phyloP scores from a whole-genome alignment of 2,113 vertebrate genomes.

The Heliornis fulica region DNA sequence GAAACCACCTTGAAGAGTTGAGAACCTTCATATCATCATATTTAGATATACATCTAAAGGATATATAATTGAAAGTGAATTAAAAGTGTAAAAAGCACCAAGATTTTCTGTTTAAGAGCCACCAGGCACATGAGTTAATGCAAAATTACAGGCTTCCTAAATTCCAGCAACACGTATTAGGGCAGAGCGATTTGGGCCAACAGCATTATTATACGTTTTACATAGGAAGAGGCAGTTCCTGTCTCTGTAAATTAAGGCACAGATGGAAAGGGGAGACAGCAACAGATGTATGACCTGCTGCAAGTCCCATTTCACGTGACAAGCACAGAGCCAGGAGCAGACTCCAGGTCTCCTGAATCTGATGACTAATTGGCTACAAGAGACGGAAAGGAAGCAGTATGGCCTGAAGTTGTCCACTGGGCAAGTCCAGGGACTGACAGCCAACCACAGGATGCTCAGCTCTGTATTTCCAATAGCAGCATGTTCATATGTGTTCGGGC shows the following conservation, averaged over 20 bases:
- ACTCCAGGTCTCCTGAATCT: neutral
- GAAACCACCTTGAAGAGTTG: neutral
- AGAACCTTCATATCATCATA: too few relatives aligned
- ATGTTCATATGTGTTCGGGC: neutral
- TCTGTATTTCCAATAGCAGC: neutral
- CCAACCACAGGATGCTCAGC: conserved; percentile 15
- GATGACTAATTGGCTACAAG: conserved; percentile 7
- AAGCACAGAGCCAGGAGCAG: neutral
- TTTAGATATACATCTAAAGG: too few relatives aligned
- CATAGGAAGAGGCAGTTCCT: neutral
- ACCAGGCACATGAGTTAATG: neutral
- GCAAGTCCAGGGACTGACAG: neutral
- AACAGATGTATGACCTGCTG: neutral
- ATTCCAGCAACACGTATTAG: neutral
- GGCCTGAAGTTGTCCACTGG: conserved; percentile 17
- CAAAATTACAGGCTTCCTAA: neutral
- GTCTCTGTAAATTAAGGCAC: neutral
- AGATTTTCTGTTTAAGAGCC: neutral
- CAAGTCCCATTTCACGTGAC: neutral
- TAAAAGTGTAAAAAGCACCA: neutral
- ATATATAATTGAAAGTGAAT: too few relatives aligned
- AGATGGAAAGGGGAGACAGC: neutral
- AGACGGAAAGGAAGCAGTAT: conserved; percentile 18
- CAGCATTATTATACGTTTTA: neutral
- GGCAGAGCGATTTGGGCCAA: neutral